Evolutionary conservation across 2,888 invertebrate species (phyloP).

Genomic region (Sycophila texana): DNA sequence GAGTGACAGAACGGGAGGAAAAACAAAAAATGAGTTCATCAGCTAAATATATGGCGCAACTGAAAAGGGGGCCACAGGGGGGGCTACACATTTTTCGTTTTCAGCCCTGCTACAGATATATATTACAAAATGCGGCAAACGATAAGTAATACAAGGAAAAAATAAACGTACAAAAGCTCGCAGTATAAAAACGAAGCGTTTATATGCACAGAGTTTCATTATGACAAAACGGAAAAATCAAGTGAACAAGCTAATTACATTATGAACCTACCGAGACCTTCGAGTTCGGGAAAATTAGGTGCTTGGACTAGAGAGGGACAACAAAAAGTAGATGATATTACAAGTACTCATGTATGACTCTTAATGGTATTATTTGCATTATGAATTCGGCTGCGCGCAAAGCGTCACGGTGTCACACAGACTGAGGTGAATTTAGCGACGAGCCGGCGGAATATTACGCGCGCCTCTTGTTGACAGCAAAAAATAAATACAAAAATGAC

Average conservation of each 20-base stretch:
- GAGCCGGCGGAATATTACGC: slow-evolving; percentile 2
- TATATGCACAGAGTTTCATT: slow-evolving; percentile 46
- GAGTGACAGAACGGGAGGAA: slow-evolving; percentile 31
- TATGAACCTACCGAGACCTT: slow-evolving; percentile 80
- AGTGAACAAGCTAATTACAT: slow-evolving; percentile 72
- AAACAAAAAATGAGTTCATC: slow-evolving; percentile 32
- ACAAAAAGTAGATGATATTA: slow-evolving; percentile 74
- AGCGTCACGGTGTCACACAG: not conserved
- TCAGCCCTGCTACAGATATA: slow-evolving; percentile 32
- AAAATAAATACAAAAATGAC: slow-evolving; percentile 31
- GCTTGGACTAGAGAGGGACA: slow-evolving; percentile 79
- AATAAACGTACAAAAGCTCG: slow-evolving; percentile 24
- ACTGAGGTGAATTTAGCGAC: slow-evolving; percentile 32
- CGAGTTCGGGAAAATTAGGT: slow-evolving; percentile 80
- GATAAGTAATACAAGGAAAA: slow-evolving; percentile 9
- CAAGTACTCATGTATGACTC: slow-evolving; percentile 70
- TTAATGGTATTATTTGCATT: slow-evolving; percentile 48
- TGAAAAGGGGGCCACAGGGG: not conserved
- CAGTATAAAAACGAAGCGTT: slow-evolving; percentile 25
- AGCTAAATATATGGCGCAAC: slow-evolving; percentile 14
- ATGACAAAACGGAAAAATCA: slow-evolving; percentile 57
- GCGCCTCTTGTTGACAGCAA: slow-evolving; percentile 9
- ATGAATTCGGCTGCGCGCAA: slow-evolving; percentile 55
- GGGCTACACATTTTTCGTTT: slow-evolving; percentile 25
- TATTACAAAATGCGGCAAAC: not conserved